A percentile compares a stretch with the other conserved stretches of the same genome.
Conservation (phyloP, 2,797 vertebrate species). For the Crax fasciolata region DNA sequence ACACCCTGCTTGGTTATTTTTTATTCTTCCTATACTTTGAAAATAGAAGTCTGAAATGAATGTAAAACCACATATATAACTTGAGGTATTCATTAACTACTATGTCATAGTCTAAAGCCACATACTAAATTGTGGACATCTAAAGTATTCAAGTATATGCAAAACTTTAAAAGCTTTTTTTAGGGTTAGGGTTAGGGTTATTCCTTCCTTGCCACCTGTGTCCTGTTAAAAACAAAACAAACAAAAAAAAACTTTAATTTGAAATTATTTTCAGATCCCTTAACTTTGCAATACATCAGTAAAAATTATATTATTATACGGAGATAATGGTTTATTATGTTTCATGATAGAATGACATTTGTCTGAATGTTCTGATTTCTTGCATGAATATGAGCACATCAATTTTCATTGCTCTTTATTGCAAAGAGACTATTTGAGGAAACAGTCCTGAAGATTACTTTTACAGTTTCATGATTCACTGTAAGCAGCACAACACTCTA, state of each 20-base stretch:
- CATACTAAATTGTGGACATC: not conserved
- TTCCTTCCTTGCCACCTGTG: not conserved
- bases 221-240: not conserved
- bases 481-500: not conserved
- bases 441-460: not conserved
- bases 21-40: not conserved
- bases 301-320: too few species aligned
- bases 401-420: constrained; percentile 3
- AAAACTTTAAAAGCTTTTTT: not conserved
- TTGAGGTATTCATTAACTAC: not conserved
- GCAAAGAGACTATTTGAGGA: not conserved
- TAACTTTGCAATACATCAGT: not conserved
- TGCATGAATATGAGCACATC: constrained; percentile 10
- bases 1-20: not conserved
- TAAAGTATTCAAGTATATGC: not conserved
- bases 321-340: too few species aligned
- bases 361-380: constrained; percentile 20
- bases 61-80: not conserved
- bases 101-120: not conserved
- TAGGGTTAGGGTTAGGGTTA: too few species aligned
- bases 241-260: not conserved
- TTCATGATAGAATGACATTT: not conserved
- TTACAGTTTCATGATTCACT: not conserved
- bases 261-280: not conserved
- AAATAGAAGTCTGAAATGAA: not conserved